These are phyloP conservation scores for Carduelis carduelis DNA, from an alignment of 2,797 vertebrate genomes.

Conservation along the genomic window DNA sequence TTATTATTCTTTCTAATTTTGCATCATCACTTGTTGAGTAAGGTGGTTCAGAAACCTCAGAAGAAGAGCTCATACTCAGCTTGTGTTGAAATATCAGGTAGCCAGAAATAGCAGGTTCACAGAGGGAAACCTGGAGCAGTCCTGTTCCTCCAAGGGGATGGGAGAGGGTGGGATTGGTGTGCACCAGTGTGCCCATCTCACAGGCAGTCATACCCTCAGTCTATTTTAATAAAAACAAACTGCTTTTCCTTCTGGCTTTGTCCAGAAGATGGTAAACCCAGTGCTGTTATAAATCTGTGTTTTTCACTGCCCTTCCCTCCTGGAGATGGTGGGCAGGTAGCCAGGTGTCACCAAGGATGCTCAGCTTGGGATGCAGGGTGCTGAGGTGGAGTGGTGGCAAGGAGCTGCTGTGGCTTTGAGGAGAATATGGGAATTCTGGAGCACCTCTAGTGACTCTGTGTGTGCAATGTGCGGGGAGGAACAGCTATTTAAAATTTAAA, in stretches of 20 bases:
- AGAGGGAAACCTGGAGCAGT: neutral
- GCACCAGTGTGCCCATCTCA: neutral
- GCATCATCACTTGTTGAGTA: neutral
- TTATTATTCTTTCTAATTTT: slow-evolving; percentile 15
- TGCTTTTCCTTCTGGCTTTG: neutral
- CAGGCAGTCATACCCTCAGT: neutral
- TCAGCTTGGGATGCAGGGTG: neutral
- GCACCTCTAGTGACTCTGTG: neutral
- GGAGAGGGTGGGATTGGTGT: neutral
- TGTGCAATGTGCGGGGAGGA: neutral
- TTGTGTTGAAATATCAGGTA: neutral
- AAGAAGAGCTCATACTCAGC: slow-evolving; percentile 7
- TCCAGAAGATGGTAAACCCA: neutral
- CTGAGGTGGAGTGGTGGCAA: neutral
- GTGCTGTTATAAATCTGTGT: neutral
- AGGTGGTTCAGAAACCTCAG: neutral
- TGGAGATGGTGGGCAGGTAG: neutral
- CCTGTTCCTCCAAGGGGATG: neutral
- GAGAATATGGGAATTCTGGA: neutral
- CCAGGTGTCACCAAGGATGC: neutral
- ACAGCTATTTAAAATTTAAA: neutral
- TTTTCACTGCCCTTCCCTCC: neutral
- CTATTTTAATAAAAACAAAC: neutral
- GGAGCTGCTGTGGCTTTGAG: neutral
- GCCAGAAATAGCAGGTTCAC: neutral